Base-by-base conservation (phyloP, 2,113 vertebrate genomes). In the Synodontis membranacea region DNA sequence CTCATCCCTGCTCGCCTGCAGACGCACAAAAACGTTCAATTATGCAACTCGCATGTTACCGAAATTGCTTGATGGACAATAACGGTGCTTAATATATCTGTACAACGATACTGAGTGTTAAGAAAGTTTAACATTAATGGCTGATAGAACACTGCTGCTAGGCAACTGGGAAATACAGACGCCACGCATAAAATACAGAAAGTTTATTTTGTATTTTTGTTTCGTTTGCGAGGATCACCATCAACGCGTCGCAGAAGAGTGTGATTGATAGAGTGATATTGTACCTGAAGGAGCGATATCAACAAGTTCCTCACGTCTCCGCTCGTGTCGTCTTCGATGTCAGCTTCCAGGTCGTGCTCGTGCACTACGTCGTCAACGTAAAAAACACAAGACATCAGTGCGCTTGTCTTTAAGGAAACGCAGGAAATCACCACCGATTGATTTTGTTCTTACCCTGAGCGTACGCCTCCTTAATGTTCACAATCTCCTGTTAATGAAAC, bases 271-370 rank as follows among this genome's bases (percentile, higher is more conserved):
- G 9, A 37, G 34, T 0, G 23, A 39, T 25, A 44, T 60, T 70
- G 88, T 76, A 96, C 95, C 94, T 95, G 93, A 81, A 96, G 89
- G 31, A 96, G 92, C 12, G 93, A 89, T 0, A 89, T 75, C 39
- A 96, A 87, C 87, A 96, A 90, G 87, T 95, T 95, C 88, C 90
- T 94, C 85, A 96, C 94, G 7, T 96, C 94, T 80, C 95, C 95
- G 6, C 95, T 95, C 82, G 95, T 96, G 90, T 96, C 95, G 3
- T 85, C 95, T 87, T 95, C 95, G 28, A 95, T 92, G 86, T 96
- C 95, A 0, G 89, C 93, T 87, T 94, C 94, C 85, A 96, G 84
- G 62, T 95, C 95, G 1, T 83, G 84, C 86, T 94, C 94, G 15
- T 93, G 88, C 46, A 93, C 95, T 96, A 87, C 3, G 75, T 17